Conservation (phyloP, 2,113 vertebrate genomes). For the Sebastes schlegelii region DNA sequence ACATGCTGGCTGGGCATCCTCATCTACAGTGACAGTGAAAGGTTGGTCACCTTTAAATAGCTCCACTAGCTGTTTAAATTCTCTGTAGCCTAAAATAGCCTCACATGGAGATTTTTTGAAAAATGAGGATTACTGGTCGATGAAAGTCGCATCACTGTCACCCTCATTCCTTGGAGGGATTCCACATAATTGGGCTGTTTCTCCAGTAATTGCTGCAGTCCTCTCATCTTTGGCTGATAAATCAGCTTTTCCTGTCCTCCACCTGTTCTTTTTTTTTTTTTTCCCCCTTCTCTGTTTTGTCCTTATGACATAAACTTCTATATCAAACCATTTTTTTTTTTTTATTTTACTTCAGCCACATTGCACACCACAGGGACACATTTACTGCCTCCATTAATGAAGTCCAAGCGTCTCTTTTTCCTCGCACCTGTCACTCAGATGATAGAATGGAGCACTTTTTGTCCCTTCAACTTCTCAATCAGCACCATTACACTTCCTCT, state of each 20-base stretch:
- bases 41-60: neutral
- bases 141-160: constrained; percentile 57
- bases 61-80: neutral
- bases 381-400: constrained; percentile 23
- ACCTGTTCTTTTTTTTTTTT: constrained; percentile 32
- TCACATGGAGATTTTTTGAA: constrained; percentile 14
- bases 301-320: constrained; percentile 39
- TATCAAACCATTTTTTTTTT: constrained; percentile 19
- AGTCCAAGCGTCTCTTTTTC: neutral
- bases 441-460: constrained; percentile 30
- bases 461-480: constrained; percentile 26
- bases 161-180: constrained; percentile 50
- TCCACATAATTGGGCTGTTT: constrained; percentile 68
- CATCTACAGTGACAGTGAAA: neutral
- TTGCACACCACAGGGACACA: constrained; percentile 31
- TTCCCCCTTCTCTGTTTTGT: neutral
- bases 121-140: constrained; percentile 22
- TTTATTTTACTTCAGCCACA: constrained; percentile 1
- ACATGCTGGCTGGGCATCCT: neutral
- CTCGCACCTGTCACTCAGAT: constrained; percentile 1
- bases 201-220: constrained; percentile 63
- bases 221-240: constrained; percentile 57
- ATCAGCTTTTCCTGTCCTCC: constrained; percentile 44
- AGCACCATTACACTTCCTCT: constrained; percentile 25
- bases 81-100: constrained; percentile 13